These are phyloP conservation scores for Machimus rusticus DNA, from an alignment of 2,888 invertebrate species.

Conservation along the genomic window DNA sequence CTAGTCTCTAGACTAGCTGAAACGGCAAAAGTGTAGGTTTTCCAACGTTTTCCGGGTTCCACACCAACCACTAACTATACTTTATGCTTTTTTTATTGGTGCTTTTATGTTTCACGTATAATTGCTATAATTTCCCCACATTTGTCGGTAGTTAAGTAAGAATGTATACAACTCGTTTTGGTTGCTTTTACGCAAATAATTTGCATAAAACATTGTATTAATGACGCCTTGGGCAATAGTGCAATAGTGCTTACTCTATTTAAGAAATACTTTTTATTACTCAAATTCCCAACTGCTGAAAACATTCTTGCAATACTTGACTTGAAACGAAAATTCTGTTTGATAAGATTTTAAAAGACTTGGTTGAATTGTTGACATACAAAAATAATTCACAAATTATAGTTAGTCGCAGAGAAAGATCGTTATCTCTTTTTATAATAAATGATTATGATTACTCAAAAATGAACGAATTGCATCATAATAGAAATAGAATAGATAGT, in stretches of 20 bases:
- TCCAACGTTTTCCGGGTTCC: neutral
- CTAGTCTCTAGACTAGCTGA: neutral
- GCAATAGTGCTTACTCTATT: neutral
- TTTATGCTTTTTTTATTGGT: neutral
- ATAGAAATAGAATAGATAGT: too few relatives aligned
- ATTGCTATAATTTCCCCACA: neutral
- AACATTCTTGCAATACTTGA: neutral
- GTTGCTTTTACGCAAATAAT: neutral
- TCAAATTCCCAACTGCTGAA: neutral
- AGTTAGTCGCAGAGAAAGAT: neutral
- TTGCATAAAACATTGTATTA: neutral
- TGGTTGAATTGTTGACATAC: neutral
- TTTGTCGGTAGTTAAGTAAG: neutral
- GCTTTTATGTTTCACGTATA: neutral
- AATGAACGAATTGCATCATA: too few relatives aligned
- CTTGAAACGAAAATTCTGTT: neutral
- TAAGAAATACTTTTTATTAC: neutral
- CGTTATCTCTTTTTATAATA: neutral
- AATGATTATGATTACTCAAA: neutral
- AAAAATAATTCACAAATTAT: neutral
- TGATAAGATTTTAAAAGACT: neutral
- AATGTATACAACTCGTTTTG: neutral
- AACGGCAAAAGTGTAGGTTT: neutral
- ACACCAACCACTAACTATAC: neutral
- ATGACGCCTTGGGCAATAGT: neutral